Percentiles rank a stretch among this genome's conserved stretches.
phyloP scores from a whole-genome alignment of 2,888 invertebrate genomes.

The Eupithecia insigniata region DNA sequence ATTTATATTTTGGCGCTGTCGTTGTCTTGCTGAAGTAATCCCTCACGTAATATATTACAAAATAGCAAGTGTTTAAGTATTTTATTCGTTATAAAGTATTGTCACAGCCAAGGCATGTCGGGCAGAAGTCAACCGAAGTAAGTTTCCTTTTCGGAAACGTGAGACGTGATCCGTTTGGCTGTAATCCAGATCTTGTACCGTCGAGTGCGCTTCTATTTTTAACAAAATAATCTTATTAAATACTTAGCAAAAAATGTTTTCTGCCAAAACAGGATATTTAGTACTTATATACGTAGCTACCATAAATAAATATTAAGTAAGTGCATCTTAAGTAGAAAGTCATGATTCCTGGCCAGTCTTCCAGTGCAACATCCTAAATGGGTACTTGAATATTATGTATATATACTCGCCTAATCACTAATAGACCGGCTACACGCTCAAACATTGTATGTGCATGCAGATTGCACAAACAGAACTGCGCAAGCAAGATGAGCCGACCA shows the following conservation, averaged over 20 bases:
- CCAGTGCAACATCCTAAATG: too few species aligned
- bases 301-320: too few species aligned
- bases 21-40: background rate
- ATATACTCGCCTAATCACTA: too few species aligned
- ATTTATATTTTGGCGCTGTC: background rate
- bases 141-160: conserved; percentile 64
- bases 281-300: too few species aligned
- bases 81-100: conserved; percentile 47
- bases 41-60: conserved; percentile 14
- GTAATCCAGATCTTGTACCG: conserved; percentile 65
- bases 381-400: too few species aligned
- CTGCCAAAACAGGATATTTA: background rate
- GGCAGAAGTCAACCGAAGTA: conserved; percentile 54
- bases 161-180: conserved; percentile 70
- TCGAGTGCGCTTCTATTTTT: conserved; percentile 39
- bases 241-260: conserved; percentile 23
- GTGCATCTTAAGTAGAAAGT: too few species aligned
- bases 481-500: too few species aligned
- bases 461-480: too few species aligned
- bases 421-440: too few species aligned
- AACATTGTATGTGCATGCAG: too few species aligned
- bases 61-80: conserved; percentile 29
- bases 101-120: conserved; percentile 55
- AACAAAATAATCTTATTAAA: conserved; percentile 32
- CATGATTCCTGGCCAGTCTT: too few species aligned